These are phyloP conservation scores for Gambelia wislizenii DNA, from an alignment of 2,797 vertebrate genomes.

Conservation along the genomic window DNA sequence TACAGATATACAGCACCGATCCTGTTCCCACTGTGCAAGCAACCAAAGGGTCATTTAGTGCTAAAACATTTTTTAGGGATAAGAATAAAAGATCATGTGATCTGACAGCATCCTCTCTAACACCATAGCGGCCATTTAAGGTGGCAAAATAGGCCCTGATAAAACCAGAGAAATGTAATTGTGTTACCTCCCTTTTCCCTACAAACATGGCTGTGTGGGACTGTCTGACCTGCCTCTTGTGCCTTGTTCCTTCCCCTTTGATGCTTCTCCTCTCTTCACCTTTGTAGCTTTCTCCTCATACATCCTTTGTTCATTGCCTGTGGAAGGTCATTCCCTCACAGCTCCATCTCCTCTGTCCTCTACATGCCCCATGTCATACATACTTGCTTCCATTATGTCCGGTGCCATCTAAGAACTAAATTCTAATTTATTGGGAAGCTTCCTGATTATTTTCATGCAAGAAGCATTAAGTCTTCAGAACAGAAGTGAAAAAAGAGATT, in stretches of 20 bases:
- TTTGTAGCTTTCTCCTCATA: background rate
- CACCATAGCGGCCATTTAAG: background rate
- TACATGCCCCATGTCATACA: no score
- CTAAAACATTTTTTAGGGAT: background rate
- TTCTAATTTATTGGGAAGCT: background rate
- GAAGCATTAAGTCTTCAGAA: background rate
- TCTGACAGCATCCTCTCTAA: background rate
- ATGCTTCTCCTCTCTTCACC: background rate
- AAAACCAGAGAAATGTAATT: background rate
- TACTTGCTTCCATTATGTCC: background rate
- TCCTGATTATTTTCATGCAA: background rate
- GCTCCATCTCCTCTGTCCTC: background rate
- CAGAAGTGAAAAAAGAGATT: background rate
- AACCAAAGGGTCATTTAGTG: background rate
- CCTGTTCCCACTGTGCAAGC: background rate
- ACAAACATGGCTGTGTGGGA: background rate
- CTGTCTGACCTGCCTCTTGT: no score
- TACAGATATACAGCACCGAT: background rate
- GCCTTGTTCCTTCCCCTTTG: background rate
- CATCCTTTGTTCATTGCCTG: background rate
- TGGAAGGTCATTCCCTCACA: background rate
- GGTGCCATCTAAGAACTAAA: no score
- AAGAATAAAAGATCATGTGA: background rate
- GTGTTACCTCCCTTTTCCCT: background rate
- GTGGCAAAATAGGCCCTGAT: background rate